Base-by-base conservation (phyloP, 2,113 vertebrate species). In the Diglossa brunneiventris region DNA sequence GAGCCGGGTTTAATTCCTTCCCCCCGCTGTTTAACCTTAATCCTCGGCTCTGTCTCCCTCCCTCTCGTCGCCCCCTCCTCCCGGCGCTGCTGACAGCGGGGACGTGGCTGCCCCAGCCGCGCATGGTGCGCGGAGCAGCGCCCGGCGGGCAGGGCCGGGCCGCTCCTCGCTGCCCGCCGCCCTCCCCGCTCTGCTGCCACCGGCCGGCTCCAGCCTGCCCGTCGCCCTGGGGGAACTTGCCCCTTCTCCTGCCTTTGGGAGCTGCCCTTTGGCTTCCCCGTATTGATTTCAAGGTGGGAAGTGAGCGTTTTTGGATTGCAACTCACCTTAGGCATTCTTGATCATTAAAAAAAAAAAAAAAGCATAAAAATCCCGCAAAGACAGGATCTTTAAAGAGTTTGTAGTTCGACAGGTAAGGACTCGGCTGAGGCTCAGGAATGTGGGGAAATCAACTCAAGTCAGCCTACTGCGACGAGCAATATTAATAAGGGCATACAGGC, bases 391-490 rank as follows among this genome's bases (percentile, higher is more conserved):
- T 97, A 96, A 97, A 95, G 97, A 89, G 97, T 97, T 97, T 97
- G 97, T 95, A 95, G 97, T 96, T 97, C 98, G 98, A 98, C 98
- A 99, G 98, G 98, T 98, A 98, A 98, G 98, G 98, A 98, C 98
- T 98, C 97, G 97, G 98, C 98, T 97, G 97, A 94, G 97, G 96
- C 97, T 95, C 97, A 98, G 99, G 99, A 99, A 99, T 99, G 99
- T 99, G n/a, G n/a, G 99, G 99, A 99, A 99, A 98, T 98, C 99
- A 98, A 98, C 99, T 99, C 98, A 96, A 96, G 97, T 93, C 97
- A 96, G 97, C 96, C 97, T 93, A 97, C 98, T 97, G 97, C 97
- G 73, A 96, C 93, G 89, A 94, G 94, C 86, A 90, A 96, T 95
- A 97, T 94, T 96, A 96, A 95, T 96, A 95, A 97, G 95, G 92